These are phyloP conservation scores for Lutraria rhynchaena DNA, from an alignment of 1,140 invertebrate species.

Conservation along the genomic window DNA sequence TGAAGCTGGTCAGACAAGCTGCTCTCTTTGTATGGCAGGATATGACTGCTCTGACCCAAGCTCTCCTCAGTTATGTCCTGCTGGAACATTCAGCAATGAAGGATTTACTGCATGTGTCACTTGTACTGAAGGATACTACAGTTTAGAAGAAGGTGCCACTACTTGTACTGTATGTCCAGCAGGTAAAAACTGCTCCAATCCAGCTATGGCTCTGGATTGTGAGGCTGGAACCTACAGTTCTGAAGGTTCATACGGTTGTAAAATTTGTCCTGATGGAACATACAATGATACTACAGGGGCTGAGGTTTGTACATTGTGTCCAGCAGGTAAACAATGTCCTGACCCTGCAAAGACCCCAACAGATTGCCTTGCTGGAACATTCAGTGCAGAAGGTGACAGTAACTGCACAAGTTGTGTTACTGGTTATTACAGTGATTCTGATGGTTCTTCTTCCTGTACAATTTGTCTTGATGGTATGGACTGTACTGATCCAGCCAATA, in stretches of 20 bases:
- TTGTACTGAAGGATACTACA: constrained; percentile 46
- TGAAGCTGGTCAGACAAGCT: constrained; percentile 51
- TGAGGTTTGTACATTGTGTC: constrained; percentile 45
- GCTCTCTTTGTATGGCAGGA: constrained; percentile 63
- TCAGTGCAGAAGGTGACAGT: constrained; percentile 42
- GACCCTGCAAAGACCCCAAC: constrained; percentile 11
- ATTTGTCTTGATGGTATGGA: constrained; percentile 69
- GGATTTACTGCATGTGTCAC: constrained; percentile 54
- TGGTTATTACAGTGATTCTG: constrained; percentile 22
- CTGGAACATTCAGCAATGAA: constrained; percentile 63
- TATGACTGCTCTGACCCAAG: constrained; percentile 55
- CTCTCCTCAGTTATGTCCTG: constrained; percentile 61
- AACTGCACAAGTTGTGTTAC: constrained; percentile 14
- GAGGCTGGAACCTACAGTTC: constrained; percentile 65
- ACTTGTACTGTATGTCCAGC: constrained; percentile 66
- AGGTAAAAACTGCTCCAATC: constrained; percentile 67
- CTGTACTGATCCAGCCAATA: constrained; percentile 38
- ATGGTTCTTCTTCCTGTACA: constrained; percentile 55
- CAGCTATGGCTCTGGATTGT: constrained; percentile 60
- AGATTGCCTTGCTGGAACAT: constrained; percentile 63
- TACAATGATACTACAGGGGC: constrained; percentile 22
- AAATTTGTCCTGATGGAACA: constrained; percentile 58
- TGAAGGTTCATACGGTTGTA: constrained; percentile 60
- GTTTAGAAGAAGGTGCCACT: constrained; percentile 15
- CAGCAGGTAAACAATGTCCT: constrained; percentile 67